Evolutionary conservation across 2,113 vertebrate species (phyloP).

Genomic region (Syngnathus typhle): DNA sequence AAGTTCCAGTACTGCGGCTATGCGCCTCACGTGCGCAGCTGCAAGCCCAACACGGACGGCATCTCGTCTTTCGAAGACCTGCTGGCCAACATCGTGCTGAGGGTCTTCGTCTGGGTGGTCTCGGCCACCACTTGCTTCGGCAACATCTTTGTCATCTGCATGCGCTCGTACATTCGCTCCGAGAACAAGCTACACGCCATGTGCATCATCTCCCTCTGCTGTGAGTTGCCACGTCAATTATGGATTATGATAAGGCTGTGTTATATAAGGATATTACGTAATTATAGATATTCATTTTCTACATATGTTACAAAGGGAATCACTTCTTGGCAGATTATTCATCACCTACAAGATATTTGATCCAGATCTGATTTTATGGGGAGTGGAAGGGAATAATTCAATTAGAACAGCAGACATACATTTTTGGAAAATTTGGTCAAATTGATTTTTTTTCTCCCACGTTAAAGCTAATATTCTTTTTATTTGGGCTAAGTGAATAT

Average conservation of each 20-base stretch:
- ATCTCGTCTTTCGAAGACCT: conserved; percentile 94
- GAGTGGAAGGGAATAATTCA: no score
- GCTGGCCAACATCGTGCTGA: conserved; percentile 88
- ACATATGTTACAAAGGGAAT: no score
- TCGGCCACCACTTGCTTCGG: conserved; percentile 91
- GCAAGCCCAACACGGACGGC: conserved; percentile 94
- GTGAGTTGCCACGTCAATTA: conserved; percentile 72
- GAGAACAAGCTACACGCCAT: conserved; percentile 93
- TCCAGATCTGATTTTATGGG: no score
- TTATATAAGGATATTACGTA: neutral
- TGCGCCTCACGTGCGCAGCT: conserved; percentile 92
- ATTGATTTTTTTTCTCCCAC: no score
- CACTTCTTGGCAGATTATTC: no score
- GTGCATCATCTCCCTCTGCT: conserved; percentile 96
- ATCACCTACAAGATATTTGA: no score
- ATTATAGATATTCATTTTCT: no score
- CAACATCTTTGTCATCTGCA: conserved; percentile 95
- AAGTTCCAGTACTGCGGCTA: conserved; percentile 98
- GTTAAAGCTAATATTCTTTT: no score
- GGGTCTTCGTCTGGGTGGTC: conserved; percentile 97
- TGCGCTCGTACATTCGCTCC: conserved; percentile 87
- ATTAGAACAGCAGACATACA: no score
- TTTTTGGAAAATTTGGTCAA: no score
- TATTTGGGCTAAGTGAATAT: no score
- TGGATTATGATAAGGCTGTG: neutral